These are phyloP conservation scores for Formica selysi DNA, from an alignment of 1,140 invertebrate species.

Conservation along the genomic window DNA sequence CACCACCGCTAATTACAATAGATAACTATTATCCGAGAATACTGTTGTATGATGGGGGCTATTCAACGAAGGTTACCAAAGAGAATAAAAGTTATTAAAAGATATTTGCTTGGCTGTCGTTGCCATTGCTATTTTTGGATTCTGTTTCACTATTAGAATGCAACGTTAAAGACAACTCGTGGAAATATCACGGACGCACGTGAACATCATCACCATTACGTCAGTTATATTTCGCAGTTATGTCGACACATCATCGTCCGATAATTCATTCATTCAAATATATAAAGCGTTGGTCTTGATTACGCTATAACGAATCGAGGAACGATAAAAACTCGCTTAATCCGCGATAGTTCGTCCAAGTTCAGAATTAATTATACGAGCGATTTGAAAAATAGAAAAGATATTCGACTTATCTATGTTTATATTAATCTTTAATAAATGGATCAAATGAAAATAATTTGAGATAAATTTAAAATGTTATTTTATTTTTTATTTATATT, in stretches of 20 bases:
- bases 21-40: neutral
- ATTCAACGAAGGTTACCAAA: slow-evolving; percentile 46
- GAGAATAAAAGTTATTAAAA: slow-evolving; percentile 71
- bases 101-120: slow-evolving; percentile 68
- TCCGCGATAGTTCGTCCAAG: neutral
- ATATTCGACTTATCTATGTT: neutral
- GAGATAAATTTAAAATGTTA: neutral
- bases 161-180: neutral
- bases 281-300: neutral
- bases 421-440: neutral
- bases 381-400: neutral
- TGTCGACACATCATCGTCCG: neutral
- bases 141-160: slow-evolving; percentile 62
- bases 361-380: neutral
- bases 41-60: neutral
- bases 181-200: neutral
- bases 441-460: neutral
- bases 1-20: neutral
- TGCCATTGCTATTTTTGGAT: slow-evolving; percentile 37
- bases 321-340: neutral
- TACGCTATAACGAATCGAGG: neutral
- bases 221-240: neutral
- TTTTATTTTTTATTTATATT: neutral
- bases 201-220: neutral
- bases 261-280: slow-evolving; percentile 33